These are phyloP conservation scores for Lichenostomus cassidix DNA, from an alignment of 2,113 vertebrate species.

Conservation along the genomic window DNA sequence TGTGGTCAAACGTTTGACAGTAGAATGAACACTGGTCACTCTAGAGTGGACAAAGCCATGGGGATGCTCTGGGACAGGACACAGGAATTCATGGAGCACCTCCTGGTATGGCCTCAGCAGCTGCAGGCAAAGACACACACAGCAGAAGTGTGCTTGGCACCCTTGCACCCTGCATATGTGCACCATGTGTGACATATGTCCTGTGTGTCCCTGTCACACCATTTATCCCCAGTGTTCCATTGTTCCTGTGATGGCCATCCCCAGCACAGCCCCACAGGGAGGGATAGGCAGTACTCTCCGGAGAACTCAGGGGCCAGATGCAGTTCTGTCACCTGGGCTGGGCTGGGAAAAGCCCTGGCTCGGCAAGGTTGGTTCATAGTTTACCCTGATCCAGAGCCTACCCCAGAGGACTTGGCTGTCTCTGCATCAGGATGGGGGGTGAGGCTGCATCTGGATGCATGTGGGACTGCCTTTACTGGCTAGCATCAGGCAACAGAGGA, in stretches of 20 bases:
- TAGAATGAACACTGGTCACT: too few relatives aligned
- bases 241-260: accelerated
- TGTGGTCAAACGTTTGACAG: accelerated
- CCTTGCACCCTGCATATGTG: accelerated
- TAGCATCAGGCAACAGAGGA: not conserved
- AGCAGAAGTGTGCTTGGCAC: not conserved
- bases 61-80: not conserved
- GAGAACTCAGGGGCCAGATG: too few relatives aligned
- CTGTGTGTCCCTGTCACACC: accelerated
- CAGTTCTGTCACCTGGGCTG: not conserved
- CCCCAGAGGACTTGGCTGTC: too few relatives aligned
- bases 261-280: not conserved
- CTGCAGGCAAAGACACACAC: accelerated
- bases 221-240: not conserved
- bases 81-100: accelerated
- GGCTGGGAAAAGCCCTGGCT: not conserved
- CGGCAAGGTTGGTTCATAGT: not conserved
- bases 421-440: not conserved
- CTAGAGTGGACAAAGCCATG: not conserved
- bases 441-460: accelerated
- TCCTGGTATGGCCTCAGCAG: not conserved
- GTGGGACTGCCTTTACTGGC: not conserved
- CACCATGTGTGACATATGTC: accelerated
- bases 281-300: not conserved
- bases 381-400: too few relatives aligned